A percentile compares a stretch with the other conserved stretches of the same genome.
These are phyloP conservation scores for Pluvianellus socialis DNA, from an alignment of 2,113 vertebrate species.

Conservation along the genomic window DNA sequence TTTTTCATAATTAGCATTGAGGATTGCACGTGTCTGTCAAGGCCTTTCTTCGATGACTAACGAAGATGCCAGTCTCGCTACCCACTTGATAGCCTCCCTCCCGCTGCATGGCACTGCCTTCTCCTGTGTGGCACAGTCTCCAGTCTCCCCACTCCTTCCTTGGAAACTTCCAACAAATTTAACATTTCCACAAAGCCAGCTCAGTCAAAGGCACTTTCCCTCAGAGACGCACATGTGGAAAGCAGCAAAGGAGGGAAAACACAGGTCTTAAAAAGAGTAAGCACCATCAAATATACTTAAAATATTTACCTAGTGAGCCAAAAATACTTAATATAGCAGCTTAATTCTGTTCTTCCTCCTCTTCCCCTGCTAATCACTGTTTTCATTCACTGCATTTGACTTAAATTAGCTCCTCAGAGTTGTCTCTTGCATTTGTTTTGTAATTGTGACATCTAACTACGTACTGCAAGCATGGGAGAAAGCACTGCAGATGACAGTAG, in stretches of 20 bases:
- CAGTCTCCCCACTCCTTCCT: not conserved
- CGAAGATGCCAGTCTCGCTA: not conserved
- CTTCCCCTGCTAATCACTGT: not conserved
- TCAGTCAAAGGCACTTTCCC: not conserved
- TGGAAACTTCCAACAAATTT: not conserved
- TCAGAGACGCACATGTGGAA: rapidly evolving
- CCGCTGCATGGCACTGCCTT: not conserved
- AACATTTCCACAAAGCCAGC: not conserved
- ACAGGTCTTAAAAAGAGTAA: not conserved
- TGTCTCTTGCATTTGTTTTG: not conserved
- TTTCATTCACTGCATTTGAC: not conserved
- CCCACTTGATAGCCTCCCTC: not conserved
- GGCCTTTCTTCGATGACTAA: not conserved
- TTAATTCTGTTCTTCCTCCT: not conserved
- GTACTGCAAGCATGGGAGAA: not conserved
- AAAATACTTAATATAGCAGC: not conserved
- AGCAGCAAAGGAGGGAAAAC: not conserved
- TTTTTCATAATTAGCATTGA: not conserved
- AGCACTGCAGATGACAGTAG: not conserved
- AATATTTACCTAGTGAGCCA: not conserved
- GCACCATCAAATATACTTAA: not conserved
- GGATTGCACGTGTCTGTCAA: not conserved
- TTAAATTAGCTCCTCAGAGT: not conserved
- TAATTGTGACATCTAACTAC: not conserved
- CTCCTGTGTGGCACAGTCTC: not conserved